phyloP scores from a whole-genome alignment of 2,797 vertebrate genomes.

The Coregonus suidteri region DNA sequence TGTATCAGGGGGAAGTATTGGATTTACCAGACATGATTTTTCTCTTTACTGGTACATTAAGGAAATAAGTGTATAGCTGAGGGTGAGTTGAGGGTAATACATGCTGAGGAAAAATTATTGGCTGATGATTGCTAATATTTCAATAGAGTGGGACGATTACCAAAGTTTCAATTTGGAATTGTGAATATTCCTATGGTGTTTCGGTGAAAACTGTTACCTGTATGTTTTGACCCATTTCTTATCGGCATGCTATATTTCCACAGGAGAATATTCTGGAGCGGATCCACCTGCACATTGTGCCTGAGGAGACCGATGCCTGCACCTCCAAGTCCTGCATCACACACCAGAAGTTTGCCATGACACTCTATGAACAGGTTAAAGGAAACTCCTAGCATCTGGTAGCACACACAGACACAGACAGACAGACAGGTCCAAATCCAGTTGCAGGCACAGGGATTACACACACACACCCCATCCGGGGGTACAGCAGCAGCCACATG shows the following conservation, averaged over 20 bases:
- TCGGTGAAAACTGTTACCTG: background rate
- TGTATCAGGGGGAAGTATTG: too few species aligned
- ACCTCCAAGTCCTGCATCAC: constrained; percentile 95
- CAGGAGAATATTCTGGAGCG: constrained; percentile 95
- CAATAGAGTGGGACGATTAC: too few species aligned
- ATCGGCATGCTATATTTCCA: background rate
- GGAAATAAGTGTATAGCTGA: background rate
- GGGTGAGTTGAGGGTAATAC: background rate
- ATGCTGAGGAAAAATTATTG: background rate
- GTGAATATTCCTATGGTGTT: background rate
- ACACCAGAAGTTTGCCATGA: constrained; percentile 98
- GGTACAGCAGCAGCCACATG: constrained; percentile 37
- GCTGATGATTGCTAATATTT: background rate
- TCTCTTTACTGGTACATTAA: background rate
- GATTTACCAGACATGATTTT: background rate
- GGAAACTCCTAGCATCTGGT: background rate
- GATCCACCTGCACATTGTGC: constrained; percentile 94
- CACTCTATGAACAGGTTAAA: constrained; percentile 93
- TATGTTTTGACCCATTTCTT: background rate
- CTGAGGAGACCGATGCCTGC: constrained; percentile 91
- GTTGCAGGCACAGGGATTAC: constrained; percentile 54
- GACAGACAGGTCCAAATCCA: background rate
- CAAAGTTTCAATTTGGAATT: background rate
- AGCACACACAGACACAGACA: background rate
- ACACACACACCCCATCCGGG: constrained; percentile 17